Percentiles rank a stretch among this genome's conserved stretches.
These are phyloP conservation scores for Phaedon cochleariae DNA, from an alignment of 2,888 invertebrate species.

Conservation along the genomic window DNA sequence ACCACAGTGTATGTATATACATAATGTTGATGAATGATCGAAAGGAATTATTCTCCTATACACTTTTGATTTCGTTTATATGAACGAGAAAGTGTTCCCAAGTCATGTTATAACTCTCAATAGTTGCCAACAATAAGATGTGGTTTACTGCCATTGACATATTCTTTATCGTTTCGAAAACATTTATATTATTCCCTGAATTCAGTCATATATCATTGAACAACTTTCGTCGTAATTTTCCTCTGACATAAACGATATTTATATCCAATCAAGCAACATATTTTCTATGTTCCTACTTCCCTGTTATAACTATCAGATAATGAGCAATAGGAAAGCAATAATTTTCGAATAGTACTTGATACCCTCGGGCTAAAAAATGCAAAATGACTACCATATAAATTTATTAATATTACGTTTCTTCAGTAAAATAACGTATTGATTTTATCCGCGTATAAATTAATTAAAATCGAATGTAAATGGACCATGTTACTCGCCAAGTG, in stretches of 20 bases:
- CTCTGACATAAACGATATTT: neutral
- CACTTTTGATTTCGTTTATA: too few relatives aligned
- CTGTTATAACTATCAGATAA: conserved; percentile 30
- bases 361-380: conserved; percentile 4
- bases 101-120: too few relatives aligned
- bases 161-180: neutral
- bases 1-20: too few relatives aligned
- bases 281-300: conserved; percentile 27
- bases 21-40: too few relatives aligned
- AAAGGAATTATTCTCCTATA: too few relatives aligned
- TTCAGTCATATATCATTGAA: neutral
- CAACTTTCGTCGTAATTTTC: neutral
- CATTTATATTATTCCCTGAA: neutral
- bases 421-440: conserved; percentile 25
- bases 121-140: neutral
- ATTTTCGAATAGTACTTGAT: conserved; percentile 23
- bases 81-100: too few relatives aligned
- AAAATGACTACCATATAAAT: conserved; percentile 9
- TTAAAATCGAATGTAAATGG: conserved; percentile 26
- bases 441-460: conserved; percentile 30
- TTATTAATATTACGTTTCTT: conserved; percentile 22
- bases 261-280: conserved; percentile 7
- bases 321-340: conserved; percentile 30
- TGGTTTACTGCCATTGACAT: neutral
- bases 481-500: conserved; percentile 25